Conservation (phyloP, 2,797 vertebrate genomes). For the Chrosomus eos region DNA sequence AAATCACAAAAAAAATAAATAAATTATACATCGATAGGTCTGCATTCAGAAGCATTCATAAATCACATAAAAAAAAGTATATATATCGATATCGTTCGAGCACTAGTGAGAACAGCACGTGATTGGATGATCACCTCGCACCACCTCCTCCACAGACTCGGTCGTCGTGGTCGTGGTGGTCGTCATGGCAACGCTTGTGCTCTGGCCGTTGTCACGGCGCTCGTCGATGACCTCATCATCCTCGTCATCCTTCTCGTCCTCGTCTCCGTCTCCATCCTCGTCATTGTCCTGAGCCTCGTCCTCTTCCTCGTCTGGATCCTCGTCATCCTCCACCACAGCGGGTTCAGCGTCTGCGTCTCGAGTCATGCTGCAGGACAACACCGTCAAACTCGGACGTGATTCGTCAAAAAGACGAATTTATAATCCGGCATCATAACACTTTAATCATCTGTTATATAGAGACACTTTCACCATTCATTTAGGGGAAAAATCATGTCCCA, state of each 20-base stretch:
- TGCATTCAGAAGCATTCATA: neutral
- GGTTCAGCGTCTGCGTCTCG: conserved; percentile 79
- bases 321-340: conserved; percentile 75
- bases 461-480: neutral
- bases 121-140: conserved; percentile 82
- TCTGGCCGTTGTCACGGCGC: conserved; percentile 75
- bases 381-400: neutral
- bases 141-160: conserved; percentile 96
- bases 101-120: neutral
- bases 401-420: neutral
- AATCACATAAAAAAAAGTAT: too few relatives aligned
- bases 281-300: conserved; percentile 75
- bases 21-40: too few relatives aligned
- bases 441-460: neutral
- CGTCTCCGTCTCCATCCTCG: conserved; percentile 75
- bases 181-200: conserved; percentile 90
- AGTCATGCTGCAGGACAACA: conserved; percentile 78
- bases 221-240: conserved; percentile 81
- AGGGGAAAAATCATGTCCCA: neutral
- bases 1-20: too few relatives aligned
- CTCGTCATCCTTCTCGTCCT: conserved; percentile 78
- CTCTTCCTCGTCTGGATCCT: conserved; percentile 80
- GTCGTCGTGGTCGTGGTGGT: conserved; percentile 91
- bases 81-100: neutral
- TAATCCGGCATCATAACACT: neutral